Conservation (phyloP, 2,113 vertebrate genomes). For the Chloebia gouldiae region DNA sequence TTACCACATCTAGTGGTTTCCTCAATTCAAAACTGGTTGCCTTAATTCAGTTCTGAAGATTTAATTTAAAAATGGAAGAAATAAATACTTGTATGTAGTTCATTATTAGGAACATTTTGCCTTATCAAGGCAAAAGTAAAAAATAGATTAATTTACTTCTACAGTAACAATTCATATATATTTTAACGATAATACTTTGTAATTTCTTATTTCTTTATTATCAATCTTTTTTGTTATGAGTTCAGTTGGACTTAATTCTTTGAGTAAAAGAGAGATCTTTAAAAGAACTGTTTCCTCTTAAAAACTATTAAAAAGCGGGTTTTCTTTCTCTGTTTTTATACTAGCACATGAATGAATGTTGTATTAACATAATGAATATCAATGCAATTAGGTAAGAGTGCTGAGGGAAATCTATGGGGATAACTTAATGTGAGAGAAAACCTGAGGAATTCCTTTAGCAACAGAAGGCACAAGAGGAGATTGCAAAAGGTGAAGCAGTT, state of each 20-base stretch:
- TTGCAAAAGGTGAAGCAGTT: slow-evolving; percentile 18
- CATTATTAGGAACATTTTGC: background rate
- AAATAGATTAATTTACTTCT: background rate
- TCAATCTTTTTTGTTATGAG: background rate
- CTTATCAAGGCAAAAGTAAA: background rate
- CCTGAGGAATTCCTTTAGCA: slow-evolving; percentile 18
- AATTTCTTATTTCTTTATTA: background rate
- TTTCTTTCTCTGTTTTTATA: background rate
- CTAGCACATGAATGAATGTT: background rate
- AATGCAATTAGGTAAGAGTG: slow-evolving; percentile 27
- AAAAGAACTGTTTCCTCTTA: background rate
- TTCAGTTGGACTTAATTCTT: background rate
- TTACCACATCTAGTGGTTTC: background rate
- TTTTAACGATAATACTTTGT: background rate
- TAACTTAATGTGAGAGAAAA: background rate
- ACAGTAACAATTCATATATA: background rate
- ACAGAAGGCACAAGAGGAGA: slow-evolving; percentile 23
- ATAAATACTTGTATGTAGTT: background rate
- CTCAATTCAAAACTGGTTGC: background rate
- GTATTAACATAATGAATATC: slow-evolving; percentile 16
- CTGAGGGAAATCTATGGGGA: background rate
- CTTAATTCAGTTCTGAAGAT: background rate
- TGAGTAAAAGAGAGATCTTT: background rate
- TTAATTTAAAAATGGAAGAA: background rate
- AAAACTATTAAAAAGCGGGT: background rate